phyloP scores from a whole-genome alignment of 2,888 invertebrate species.

The Schrankia costaestrigalis region DNA sequence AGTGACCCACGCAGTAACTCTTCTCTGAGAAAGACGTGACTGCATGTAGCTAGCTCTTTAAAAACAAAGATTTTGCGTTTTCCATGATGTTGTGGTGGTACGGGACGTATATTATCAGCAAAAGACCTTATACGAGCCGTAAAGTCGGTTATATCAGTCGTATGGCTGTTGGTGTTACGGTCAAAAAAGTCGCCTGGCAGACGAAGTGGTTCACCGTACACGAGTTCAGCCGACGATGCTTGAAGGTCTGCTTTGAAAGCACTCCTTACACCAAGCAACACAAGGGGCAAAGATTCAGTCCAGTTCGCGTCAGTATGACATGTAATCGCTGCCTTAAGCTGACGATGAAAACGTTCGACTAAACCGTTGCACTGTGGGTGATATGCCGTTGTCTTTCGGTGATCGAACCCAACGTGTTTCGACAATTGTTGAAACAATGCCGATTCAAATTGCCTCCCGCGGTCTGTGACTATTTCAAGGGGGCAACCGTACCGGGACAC shows the following conservation, averaged over 20 bases:
- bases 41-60: slow-evolving; percentile 23
- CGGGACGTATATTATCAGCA: slow-evolving; percentile 14
- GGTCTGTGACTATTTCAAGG: not conserved
- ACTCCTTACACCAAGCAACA: not conserved
- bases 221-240: not conserved
- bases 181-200: not conserved
- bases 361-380: not conserved
- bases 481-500: not conserved
- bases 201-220: not conserved
- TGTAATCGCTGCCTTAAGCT: not conserved
- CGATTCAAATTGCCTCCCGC: not conserved
- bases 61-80: slow-evolving; percentile 20
- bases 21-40: slow-evolving; percentile 29
- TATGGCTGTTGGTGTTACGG: not conserved
- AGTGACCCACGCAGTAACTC: slow-evolving; percentile 23
- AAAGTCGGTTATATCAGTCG: slow-evolving; percentile 12
- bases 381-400: not conserved
- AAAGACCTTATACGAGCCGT: slow-evolving; percentile 17
- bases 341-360: not conserved
- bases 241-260: not conserved
- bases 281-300: not conserved
- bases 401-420: not conserved
- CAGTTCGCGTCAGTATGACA: not conserved
- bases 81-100: slow-evolving; percentile 19
- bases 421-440: not conserved